Percentiles rank a stretch among this genome's conserved stretches.
Evolutionary conservation across 2,113 vertebrate genomes (phyloP).

Genomic region (Cynocephalus volans): DNA sequence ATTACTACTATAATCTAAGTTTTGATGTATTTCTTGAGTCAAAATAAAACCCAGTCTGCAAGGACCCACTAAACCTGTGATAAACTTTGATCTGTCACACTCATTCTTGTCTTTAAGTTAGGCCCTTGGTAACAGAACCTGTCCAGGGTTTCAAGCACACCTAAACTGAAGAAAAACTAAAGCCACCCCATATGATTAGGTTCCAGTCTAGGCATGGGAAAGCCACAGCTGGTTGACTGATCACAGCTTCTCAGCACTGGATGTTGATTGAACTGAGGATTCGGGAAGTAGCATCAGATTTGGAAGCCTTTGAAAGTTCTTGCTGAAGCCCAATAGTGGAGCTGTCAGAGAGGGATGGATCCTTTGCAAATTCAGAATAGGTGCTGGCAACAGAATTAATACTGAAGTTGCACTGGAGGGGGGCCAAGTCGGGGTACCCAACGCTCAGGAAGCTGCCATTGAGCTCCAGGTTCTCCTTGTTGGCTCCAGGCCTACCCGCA

Average conservation of each 20-base stretch:
- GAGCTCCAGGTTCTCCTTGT: constrained; percentile 95
- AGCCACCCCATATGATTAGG: neutral
- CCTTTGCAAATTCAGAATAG: constrained; percentile 96
- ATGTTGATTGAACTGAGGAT: constrained; percentile 90
- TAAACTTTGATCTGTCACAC: neutral
- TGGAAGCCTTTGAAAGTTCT: constrained; percentile 91
- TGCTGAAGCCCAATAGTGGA: constrained; percentile 85
- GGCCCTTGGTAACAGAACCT: neutral
- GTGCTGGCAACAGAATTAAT: constrained; percentile 95
- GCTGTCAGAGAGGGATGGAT: constrained; percentile 81
- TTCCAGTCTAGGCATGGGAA: neutral
- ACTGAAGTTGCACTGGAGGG: constrained; percentile 93
- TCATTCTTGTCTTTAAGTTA: neutral
- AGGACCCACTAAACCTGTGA: neutral
- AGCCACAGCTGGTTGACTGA: neutral
- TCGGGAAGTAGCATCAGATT: constrained; percentile 81
- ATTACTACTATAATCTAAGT: neutral
- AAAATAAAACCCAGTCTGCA: neutral
- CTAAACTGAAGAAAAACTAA: neutral
- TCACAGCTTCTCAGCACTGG: constrained; percentile 63
- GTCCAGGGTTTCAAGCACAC: neutral
- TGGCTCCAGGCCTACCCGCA: constrained; percentile 83
- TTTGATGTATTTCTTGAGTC: constrained; percentile 23
- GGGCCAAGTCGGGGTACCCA: constrained; percentile 91
- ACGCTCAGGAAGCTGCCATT: constrained; percentile 90